phyloP scores from a whole-genome alignment of 2,113 vertebrate genomes.

The Calonectris borealis region DNA sequence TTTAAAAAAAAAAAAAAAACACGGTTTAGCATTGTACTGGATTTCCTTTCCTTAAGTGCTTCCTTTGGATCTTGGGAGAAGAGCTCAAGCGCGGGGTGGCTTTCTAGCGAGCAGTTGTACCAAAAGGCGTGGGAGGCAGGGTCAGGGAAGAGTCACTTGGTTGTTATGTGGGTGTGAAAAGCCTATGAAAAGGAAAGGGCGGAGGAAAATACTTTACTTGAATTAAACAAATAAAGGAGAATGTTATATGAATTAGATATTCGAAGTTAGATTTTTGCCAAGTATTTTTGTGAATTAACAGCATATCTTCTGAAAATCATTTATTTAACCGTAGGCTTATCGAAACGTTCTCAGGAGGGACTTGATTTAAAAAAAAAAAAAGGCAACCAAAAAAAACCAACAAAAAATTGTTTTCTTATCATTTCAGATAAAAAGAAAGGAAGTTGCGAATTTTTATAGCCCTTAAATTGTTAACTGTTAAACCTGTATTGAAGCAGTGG shows the following conservation, averaged over 20 bases:
- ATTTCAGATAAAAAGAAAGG: slow-evolving; percentile 17
- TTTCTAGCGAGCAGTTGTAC: neutral
- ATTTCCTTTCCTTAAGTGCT: neutral
- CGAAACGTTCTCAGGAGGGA: neutral
- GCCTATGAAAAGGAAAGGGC: slow-evolving; percentile 53
- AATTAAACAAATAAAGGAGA: slow-evolving; percentile 57
- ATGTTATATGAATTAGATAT: neutral
- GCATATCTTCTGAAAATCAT: neutral
- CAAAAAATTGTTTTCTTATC: slow-evolving; percentile 14
- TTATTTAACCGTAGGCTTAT: neutral
- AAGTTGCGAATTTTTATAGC: slow-evolving; percentile 46
- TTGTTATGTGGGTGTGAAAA: slow-evolving; percentile 54
- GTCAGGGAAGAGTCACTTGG: slow-evolving; percentile 58
- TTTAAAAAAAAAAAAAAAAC: no score
- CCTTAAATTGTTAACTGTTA: slow-evolving; percentile 31
- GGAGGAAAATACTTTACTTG: slow-evolving; percentile 34
- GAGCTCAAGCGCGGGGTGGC: neutral
- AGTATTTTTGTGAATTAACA: neutral
- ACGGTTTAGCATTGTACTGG: neutral
- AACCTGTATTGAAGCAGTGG: neutral
- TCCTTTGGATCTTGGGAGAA: neutral
- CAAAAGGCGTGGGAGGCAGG: neutral
- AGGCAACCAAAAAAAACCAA: neutral
- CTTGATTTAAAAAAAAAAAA: neutral
- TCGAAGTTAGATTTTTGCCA: neutral